These are phyloP conservation scores for Rhombomys opimus DNA, from an alignment of 2,113 vertebrate species.

Conservation along the genomic window DNA sequence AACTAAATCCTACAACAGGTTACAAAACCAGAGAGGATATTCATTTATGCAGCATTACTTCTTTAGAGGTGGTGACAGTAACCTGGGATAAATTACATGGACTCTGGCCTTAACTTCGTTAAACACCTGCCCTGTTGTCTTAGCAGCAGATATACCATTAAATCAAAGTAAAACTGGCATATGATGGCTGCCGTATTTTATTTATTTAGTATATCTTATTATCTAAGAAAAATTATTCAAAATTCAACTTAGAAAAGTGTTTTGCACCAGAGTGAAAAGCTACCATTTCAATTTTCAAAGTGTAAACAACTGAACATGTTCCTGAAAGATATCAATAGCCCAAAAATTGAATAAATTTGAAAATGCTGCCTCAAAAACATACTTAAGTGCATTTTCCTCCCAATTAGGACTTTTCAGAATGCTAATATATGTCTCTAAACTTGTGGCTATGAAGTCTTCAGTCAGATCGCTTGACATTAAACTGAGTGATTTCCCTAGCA, in stretches of 20 bases:
- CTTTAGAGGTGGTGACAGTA: neutral
- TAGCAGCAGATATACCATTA: neutral
- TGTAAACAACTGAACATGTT: neutral
- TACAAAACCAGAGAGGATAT: neutral
- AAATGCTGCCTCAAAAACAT: constrained; percentile 17
- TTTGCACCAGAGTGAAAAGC: neutral
- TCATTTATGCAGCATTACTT: neutral
- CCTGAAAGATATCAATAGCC: neutral
- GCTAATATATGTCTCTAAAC: constrained; percentile 5
- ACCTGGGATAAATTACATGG: neutral
- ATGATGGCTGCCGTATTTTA: neutral
- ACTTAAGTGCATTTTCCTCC: neutral
- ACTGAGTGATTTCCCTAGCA: neutral
- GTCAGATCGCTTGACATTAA: constrained; percentile 19
- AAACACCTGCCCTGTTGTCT: neutral
- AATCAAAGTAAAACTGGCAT: constrained; percentile 41
- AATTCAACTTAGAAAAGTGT: constrained; percentile 37
- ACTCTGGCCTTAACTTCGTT: neutral
- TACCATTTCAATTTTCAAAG: neutral
- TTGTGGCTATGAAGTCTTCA: neutral
- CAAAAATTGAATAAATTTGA: neutral
- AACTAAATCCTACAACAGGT: constrained; percentile 2
- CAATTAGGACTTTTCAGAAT: neutral
- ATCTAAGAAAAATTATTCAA: neutral
- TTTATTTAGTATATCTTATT: neutral